A percentile compares a stretch with the other conserved stretches of the same genome.
phyloP scores from a whole-genome alignment of 2,113 vertebrate species.

The Hippocampus zosterae region DNA sequence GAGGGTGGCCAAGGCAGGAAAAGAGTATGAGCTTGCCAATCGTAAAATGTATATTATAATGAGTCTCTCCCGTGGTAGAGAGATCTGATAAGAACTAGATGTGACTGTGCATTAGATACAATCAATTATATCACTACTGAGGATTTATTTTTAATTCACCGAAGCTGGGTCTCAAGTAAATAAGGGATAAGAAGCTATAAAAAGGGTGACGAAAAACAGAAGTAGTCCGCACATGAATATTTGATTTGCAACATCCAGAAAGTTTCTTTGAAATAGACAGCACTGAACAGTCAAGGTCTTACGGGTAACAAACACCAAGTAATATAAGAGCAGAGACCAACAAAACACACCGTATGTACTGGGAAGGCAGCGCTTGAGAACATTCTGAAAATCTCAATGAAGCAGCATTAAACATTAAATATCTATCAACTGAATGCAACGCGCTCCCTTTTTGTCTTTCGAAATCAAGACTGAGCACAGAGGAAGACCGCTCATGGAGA shows the following conservation, averaged over 20 bases:
- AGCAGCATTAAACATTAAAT: conserved; percentile 1
- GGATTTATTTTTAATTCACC: not conserved
- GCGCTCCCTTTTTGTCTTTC: conserved; percentile 11
- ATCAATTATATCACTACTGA: not conserved
- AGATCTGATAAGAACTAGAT: too few species aligned
- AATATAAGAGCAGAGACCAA: not conserved
- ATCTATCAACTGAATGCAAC: not conserved
- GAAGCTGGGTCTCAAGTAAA: not conserved
- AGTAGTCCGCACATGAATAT: not conserved
- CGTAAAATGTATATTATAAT: conserved; percentile 3
- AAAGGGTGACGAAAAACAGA: too few species aligned
- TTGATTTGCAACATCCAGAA: not conserved
- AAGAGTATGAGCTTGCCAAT: not conserved
- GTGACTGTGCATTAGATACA: not conserved
- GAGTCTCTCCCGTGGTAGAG: not conserved
- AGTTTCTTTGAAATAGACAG: not conserved
- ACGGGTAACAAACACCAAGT: not conserved
- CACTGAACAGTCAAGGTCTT: not conserved
- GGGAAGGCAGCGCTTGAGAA: not conserved
- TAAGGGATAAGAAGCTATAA: too few species aligned
- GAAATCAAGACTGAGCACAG: conserved; percentile 1
- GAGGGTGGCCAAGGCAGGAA: conserved; percentile 16
- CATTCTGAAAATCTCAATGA: conserved; percentile 1
- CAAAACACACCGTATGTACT: not conserved
- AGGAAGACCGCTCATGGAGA: not conserved